Evolutionary conservation across 2,113 vertebrate species (phyloP).

Genomic region (Eupsittula cactorum): DNA sequence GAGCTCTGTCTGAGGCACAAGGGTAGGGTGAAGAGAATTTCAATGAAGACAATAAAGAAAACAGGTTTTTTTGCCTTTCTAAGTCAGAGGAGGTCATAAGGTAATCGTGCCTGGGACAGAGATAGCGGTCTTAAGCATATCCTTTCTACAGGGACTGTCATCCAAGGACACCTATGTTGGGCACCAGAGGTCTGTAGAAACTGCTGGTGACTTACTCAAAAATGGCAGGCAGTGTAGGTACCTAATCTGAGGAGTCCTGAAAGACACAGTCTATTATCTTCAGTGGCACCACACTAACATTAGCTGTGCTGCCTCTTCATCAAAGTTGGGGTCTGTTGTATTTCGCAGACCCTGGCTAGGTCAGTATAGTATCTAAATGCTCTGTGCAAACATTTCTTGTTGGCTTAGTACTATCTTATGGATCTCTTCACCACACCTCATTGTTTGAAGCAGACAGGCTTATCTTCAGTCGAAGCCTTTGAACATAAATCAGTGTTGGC

Average conservation of each 20-base stretch:
- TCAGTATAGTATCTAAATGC: not conserved
- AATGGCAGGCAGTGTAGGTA: not conserved
- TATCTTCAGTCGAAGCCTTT: not conserved
- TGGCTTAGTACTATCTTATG: not conserved
- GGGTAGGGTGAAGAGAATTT: not conserved
- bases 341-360: accelerated
- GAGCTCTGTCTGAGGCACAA: not conserved
- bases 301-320: not conserved
- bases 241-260: not conserved
- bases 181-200: not conserved
- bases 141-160: not conserved
- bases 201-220: not conserved
- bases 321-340: not conserved
- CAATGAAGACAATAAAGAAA: not conserved
- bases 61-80: not conserved
- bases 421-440: conserved; percentile 2
- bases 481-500: conserved; percentile 40
- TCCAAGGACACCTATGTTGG: not conserved
- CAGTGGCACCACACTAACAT: not conserved
- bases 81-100: not conserved
- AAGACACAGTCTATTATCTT: not conserved
- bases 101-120: accelerated
- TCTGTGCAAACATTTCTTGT: not conserved
- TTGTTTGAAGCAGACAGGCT: conserved; percentile 16
- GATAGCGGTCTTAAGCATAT: not conserved